Percentiles rank a stretch among this genome's conserved stretches.
phyloP scores from a whole-genome alignment of 1,140 invertebrate species.

The Oreohelix idahoensis region DNA sequence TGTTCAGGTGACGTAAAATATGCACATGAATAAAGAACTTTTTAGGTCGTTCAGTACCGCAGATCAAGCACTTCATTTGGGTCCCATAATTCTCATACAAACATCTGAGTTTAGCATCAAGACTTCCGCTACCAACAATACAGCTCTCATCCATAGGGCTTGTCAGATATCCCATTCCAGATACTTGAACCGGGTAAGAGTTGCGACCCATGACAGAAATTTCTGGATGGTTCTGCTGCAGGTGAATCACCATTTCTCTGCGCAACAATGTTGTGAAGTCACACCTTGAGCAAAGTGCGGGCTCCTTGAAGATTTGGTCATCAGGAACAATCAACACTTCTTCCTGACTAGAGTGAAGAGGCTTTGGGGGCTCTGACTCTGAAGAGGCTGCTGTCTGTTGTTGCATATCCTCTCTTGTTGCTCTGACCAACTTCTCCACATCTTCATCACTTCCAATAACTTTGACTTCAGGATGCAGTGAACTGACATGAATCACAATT shows the following conservation, averaged over 20 bases:
- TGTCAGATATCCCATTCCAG: constrained; percentile 8
- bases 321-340: constrained; percentile 50
- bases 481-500: constrained; percentile 43
- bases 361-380: neutral
- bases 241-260: constrained; percentile 46
- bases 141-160: constrained; percentile 26
- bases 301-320: constrained; percentile 44
- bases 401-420: constrained; percentile 22
- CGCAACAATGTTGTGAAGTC: constrained; percentile 44
- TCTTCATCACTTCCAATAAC: constrained; percentile 44
- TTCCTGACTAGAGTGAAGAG: neutral
- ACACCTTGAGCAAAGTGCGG: constrained; percentile 46
- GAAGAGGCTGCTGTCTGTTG: neutral
- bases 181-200: constrained; percentile 41
- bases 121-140: constrained; percentile 48
- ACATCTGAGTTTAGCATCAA: constrained; percentile 48
- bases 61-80: constrained; percentile 49
- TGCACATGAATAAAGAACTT: constrained; percentile 54
- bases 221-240: constrained; percentile 47
- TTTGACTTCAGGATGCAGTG: constrained; percentile 43
- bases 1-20: constrained; percentile 49
- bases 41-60: constrained; percentile 46
- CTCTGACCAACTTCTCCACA: constrained; percentile 18
- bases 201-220: constrained; percentile 50
- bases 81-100: constrained; percentile 51